A percentile compares a stretch with the other conserved stretches of the same genome.
Conservation (phyloP, 2,888 invertebrate genomes). For the Drepanosiphum platanoidis region DNA sequence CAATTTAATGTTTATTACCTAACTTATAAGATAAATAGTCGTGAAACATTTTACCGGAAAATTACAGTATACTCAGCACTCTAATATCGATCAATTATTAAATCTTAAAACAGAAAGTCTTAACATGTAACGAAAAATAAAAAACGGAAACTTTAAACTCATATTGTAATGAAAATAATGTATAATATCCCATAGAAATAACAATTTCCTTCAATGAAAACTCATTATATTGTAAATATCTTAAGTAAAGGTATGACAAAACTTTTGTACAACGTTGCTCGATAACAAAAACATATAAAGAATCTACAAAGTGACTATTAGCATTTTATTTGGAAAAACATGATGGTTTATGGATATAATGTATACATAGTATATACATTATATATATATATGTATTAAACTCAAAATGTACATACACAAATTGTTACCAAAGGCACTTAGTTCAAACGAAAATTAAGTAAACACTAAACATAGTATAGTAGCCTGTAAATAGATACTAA, state of each 20-base stretch:
- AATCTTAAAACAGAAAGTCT: background rate
- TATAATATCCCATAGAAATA: background rate
- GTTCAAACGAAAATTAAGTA: background rate
- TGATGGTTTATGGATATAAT: too few species aligned
- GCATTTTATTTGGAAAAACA: background rate
- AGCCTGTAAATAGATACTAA: too few species aligned
- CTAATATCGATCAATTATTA: background rate
- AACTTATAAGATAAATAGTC: background rate
- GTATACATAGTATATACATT: too few species aligned
- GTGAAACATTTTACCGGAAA: background rate
- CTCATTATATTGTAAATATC: background rate
- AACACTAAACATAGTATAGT: too few species aligned
- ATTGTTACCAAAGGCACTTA: background rate
- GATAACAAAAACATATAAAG: background rate
- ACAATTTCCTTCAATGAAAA: background rate
- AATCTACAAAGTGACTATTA: background rate
- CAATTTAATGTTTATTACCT: background rate
- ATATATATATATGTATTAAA: background rate
- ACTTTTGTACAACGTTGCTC: background rate
- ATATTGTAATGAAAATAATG: background rate
- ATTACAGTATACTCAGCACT: background rate
- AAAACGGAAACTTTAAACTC: background rate
- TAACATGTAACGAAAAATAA: background rate
- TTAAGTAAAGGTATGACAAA: background rate
- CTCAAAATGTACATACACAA: background rate